Evolutionary conservation across 2,797 vertebrate species (phyloP), one percentile per base, ranked within the genome.

Genomic region (Sebastes nivosus): DNA sequence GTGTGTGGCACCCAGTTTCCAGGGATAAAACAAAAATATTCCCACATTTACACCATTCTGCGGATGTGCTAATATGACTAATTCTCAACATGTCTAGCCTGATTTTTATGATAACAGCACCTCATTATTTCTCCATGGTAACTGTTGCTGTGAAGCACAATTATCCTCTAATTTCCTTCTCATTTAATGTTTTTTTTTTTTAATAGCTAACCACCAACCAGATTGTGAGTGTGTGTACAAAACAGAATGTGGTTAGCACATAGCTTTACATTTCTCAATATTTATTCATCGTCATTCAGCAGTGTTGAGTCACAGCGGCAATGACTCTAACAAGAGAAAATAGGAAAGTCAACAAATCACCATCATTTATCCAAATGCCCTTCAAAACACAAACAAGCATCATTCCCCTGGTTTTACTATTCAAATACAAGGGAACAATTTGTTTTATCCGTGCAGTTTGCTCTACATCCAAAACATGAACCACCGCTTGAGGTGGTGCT

Each of bases 101-200:
- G 54, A 75, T 68, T 84, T 20, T 63, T 66, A 12, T 42, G 60
- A 72, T 58, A 72, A 42, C 30, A 68, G 42, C 61, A 69, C 46
- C 72, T 79, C 20, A 77, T 81, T 79, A 87, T 85, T 58, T 72
- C 64, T 27, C 25, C 57, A 67, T 46, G 16, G 52, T 52, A 71
- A 78, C 64, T 68, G 60, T 61, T 74, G 68, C 82, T 89, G 68
- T 70, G 75, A 83, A 80, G 77, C 74, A 57, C 36, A 79, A 74
- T 79, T 79, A 80, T 72, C 67, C 13, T 61, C 22, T 64, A 73
- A n/a, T n/a, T n/a, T n/a, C n/a, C n/a, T n/a, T n/a, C n/a, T n/a
- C n/a, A n/a, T n/a, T n/a, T n/a, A n/a, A n/a, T n/a, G n/a, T n/a
- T n/a, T n/a, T n/a, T 66, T 72, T 67, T 67, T 81, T 24, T 8